phyloP scores from a whole-genome alignment of 2,888 invertebrate genomes.

The Nymphalis c-album region DNA sequence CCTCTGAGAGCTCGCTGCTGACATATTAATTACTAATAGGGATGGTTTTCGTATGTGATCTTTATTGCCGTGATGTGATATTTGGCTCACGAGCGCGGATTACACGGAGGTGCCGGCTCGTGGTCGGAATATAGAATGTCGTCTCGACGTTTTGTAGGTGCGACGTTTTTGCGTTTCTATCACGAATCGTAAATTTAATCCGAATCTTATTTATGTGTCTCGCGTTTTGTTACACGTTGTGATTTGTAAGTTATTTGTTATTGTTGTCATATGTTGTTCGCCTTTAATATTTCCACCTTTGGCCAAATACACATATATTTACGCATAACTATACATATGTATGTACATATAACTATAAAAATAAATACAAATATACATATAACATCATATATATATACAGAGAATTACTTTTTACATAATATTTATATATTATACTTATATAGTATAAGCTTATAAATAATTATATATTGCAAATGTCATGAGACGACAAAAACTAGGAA shows the following conservation, averaged over 20 bases:
- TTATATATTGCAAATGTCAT: too few relatives aligned
- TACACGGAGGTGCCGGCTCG: neutral
- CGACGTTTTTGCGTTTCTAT: slow-evolving; percentile 7
- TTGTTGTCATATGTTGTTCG: neutral
- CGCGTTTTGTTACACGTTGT: neutral
- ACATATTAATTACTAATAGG: slow-evolving; percentile 46
- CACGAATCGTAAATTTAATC: neutral
- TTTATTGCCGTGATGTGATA: slow-evolving; percentile 8
- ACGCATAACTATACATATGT: too few relatives aligned
- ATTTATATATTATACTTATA: too few relatives aligned
- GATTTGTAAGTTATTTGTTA: neutral
- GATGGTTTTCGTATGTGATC: slow-evolving; percentile 6
- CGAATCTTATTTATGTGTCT: neutral
- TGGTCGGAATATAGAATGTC: neutral
- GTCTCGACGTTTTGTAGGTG: neutral
- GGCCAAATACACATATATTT: too few relatives aligned
- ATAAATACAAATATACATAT: too few relatives aligned
- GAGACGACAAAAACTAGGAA: too few relatives aligned
- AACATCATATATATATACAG: too few relatives aligned
- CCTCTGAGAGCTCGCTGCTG: slow-evolving; percentile 49
- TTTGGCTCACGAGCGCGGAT: slow-evolving; percentile 9
- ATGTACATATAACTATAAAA: too few relatives aligned
- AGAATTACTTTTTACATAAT: too few relatives aligned
- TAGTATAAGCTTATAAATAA: too few relatives aligned
- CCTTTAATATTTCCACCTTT: too few relatives aligned